phyloP scores from a whole-genome alignment of 37 sponge, comb jelly and placozoan genomes.

The Axinella damicornis region DNA sequence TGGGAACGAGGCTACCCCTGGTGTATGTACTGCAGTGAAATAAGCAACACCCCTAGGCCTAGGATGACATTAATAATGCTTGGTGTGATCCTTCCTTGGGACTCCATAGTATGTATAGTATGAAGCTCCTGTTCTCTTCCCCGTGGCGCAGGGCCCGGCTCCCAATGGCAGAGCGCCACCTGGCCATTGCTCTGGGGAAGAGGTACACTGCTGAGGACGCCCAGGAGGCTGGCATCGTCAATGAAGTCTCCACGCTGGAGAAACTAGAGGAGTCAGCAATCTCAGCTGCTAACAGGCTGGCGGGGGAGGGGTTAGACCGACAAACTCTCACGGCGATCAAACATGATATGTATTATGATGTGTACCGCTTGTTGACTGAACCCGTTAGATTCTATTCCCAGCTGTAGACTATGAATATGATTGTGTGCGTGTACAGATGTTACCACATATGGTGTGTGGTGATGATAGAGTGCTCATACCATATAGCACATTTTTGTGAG shows the following conservation, averaged over 20 bases:
- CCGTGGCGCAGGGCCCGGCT: constrained; percentile 38
- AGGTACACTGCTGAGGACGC: constrained; percentile 76
- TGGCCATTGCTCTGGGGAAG: constrained; percentile 44
- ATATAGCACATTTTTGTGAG: too few species aligned
- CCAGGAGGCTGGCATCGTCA: constrained; percentile 23
- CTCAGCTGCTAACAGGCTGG: constrained; percentile 22
- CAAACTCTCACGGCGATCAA: constrained; percentile 40
- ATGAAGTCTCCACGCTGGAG: constrained; percentile 24
- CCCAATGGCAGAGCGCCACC: constrained; percentile 34
- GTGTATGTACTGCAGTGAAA: too few species aligned
- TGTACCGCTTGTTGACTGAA: constrained; percentile 4
- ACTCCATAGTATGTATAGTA: too few species aligned
- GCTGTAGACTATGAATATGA: constrained; percentile 12
- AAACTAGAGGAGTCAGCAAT: constrained; percentile 40
- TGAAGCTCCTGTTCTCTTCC: background rate
- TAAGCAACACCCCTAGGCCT: too few species aligned
- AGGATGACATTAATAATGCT: too few species aligned
- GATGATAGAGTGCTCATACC: background rate
- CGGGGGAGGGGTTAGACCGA: constrained; percentile 45
- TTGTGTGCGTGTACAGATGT: background rate
- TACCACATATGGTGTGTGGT: background rate
- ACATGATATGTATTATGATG: constrained; percentile 32
- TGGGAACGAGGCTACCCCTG: too few species aligned
- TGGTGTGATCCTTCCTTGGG: too few species aligned
- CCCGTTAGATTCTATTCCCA: constrained; percentile 19